These are phyloP conservation scores for Spodoptera exigua DNA, from an alignment of 2,888 invertebrate species.

Conservation along the genomic window DNA sequence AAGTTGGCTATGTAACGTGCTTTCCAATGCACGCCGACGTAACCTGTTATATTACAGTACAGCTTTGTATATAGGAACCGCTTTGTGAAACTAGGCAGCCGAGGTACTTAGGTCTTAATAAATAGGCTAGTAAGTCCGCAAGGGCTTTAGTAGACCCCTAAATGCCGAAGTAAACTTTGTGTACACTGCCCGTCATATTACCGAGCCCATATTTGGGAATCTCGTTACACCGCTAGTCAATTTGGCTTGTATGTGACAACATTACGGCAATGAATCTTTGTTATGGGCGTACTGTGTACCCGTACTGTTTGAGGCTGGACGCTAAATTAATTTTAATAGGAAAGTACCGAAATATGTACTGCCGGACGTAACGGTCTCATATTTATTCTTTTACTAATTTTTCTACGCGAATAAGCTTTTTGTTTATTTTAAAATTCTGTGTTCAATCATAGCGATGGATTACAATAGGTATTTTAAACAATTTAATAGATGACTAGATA, in stretches of 20 bases:
- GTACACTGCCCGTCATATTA: constrained; percentile 48
- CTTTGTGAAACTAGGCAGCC: constrained; percentile 43
- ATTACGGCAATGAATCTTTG: constrained; percentile 46
- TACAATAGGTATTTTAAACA: no score
- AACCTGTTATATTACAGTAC: constrained; percentile 29
- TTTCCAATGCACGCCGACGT: constrained; percentile 38
- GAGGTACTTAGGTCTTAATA: constrained; percentile 41
- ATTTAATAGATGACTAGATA: no score
- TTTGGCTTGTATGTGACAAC: constrained; percentile 47
- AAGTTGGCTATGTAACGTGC: constrained; percentile 28
- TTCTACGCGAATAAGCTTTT: neutral
- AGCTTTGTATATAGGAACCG: constrained; percentile 35
- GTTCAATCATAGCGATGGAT: no score
- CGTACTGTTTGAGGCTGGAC: constrained; percentile 26
- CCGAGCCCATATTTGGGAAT: constrained; percentile 47
- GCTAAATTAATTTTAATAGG: constrained; percentile 43
- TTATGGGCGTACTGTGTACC: constrained; percentile 29
- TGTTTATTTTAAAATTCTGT: neutral
- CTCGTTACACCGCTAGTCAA: constrained; percentile 48
- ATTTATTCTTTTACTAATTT: neutral
- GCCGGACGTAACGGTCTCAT: neutral
- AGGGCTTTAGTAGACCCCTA: constrained; percentile 30
- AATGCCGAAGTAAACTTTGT: constrained; percentile 42
- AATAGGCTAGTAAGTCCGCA: constrained; percentile 31
- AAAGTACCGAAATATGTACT: constrained; percentile 14